Evolutionary conservation across 2,888 invertebrate species (phyloP).

Genomic region (Synergus umbraculus): DNA sequence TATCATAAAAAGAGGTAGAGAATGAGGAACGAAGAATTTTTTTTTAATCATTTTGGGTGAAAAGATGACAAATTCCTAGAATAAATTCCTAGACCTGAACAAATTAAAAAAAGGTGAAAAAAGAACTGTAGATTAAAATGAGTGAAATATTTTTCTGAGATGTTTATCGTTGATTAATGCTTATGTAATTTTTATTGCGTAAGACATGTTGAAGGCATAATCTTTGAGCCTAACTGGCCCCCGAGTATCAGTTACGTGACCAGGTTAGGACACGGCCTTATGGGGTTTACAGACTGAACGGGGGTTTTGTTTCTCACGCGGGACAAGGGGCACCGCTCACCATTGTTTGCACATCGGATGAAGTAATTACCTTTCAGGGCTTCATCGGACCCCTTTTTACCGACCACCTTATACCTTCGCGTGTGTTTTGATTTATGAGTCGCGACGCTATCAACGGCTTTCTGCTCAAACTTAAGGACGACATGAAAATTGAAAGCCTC

Average conservation of each 20-base stretch:
- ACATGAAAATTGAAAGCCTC: background rate
- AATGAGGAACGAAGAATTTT: too few species aligned
- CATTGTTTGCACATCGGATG: conserved; percentile 75
- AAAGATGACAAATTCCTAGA: too few species aligned
- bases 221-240: conserved; percentile 64
- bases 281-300: conserved; percentile 61
- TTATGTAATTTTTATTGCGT: conserved; percentile 73
- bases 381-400: conserved; percentile 55
- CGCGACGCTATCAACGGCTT: conserved; percentile 56
- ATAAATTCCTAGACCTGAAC: too few species aligned
- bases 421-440: conserved; percentile 58
- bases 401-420: conserved; percentile 52
- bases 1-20: background rate
- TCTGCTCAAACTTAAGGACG: conserved; percentile 19
- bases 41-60: too few species aligned
- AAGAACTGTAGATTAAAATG: too few species aligned
- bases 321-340: conserved; percentile 65
- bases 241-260: conserved; percentile 65
- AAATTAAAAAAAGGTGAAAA: too few species aligned
- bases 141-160: background rate
- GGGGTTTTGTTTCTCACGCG: conserved; percentile 74
- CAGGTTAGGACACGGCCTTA: conserved; percentile 51
- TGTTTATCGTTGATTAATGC: conserved; percentile 71
- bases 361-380: conserved; percentile 74
- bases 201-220: conserved; percentile 71